These are phyloP conservation scores for Dasysyrphus tricinctus DNA, from an alignment of 2,888 invertebrate species.

Conservation along the genomic window DNA sequence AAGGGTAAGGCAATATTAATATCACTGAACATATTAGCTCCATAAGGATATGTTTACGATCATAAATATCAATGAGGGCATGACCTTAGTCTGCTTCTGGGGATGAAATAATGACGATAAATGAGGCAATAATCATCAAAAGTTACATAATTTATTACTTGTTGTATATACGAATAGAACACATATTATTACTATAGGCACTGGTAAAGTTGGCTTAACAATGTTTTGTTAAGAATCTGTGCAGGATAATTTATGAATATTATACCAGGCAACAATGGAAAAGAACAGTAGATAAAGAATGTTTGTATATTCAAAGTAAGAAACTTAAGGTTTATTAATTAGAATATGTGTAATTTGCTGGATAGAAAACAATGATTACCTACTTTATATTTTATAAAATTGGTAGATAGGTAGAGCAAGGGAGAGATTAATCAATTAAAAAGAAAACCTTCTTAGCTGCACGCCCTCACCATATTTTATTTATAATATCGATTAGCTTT, in stretches of 20 bases:
- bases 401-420: no score
- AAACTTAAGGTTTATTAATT: no score
- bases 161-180: neutral
- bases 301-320: no score
- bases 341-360: no score
- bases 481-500: no score
- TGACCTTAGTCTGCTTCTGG: slow-evolving; percentile 20
- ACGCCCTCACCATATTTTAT: no score
- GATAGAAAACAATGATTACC: no score
- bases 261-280: neutral
- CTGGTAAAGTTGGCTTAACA: neutral
- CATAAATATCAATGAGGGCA: slow-evolving; percentile 63
- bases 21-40: slow-evolving; percentile 47
- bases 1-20: slow-evolving; percentile 15
- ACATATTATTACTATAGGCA: neutral
- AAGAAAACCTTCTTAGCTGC: no score
- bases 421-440: no score
- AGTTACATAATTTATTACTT: slow-evolving; percentile 26
- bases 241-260: neutral
- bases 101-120: slow-evolving; percentile 41
- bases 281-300: no score
- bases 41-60: slow-evolving; percentile 44
- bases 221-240: slow-evolving; percentile 14
- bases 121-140: slow-evolving; percentile 58
- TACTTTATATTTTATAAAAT: no score